Percentiles rank a stretch among this genome's conserved stretches.
Evolutionary conservation across 2,113 vertebrate genomes (phyloP).

Genomic region (Piaya cayana): DNA sequence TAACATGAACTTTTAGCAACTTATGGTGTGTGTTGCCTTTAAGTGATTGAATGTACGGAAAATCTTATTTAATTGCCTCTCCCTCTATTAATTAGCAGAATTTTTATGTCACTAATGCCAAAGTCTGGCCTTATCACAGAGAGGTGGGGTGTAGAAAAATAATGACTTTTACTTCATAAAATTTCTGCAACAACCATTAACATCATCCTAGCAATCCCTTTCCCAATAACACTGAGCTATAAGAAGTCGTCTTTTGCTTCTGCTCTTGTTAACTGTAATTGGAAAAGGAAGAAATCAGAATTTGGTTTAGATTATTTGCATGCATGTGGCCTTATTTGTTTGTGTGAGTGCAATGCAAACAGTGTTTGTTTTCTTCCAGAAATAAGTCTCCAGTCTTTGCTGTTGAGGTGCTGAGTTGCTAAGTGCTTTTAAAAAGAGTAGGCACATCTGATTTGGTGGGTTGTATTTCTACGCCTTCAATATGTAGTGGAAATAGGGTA

Average conservation of each 20-base stretch:
- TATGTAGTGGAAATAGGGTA: not conserved
- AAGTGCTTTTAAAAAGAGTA: not conserved
- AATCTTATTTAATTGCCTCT: not conserved
- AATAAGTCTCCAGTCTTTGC: not conserved
- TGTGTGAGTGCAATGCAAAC: not conserved
- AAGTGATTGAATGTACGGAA: not conserved
- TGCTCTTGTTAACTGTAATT: not conserved
- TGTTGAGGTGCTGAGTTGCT: not conserved
- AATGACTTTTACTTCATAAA: not conserved
- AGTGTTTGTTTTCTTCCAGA: not conserved
- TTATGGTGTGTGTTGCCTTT: not conserved
- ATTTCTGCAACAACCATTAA: not conserved
- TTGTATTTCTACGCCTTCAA: not conserved
- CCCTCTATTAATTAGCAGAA: not conserved
- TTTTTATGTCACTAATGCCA: not conserved
- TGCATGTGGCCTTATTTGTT: not conserved
- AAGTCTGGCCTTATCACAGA: not conserved
- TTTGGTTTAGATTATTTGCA: not conserved
- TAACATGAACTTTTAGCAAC: not conserved
- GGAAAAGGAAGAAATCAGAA: not conserved
- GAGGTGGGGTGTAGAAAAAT: not conserved
- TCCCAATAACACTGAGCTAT: not conserved
- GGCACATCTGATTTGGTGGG: not conserved
- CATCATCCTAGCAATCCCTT: not conserved
- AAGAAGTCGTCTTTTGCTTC: not conserved